Evolutionary conservation across 2,797 vertebrate genomes (phyloP).

Genomic region (Danionella dracula): DNA sequence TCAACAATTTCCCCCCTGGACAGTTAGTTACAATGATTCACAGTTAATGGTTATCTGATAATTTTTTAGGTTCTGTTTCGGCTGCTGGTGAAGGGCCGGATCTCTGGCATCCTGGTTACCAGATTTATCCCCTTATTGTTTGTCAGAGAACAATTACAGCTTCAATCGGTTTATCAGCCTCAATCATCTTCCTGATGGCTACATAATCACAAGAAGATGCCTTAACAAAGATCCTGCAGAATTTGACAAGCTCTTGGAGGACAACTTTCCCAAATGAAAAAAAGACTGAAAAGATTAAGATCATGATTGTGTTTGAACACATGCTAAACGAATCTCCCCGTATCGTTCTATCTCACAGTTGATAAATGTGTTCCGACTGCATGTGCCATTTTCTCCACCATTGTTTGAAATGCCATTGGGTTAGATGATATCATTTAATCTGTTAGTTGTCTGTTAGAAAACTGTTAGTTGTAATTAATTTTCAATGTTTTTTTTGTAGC

Average conservation of each 20-base stretch:
- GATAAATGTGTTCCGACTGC: neutral
- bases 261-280: conserved; percentile 13
- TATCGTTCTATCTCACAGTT: conserved; percentile 47
- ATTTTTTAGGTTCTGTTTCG: no score
- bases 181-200: conserved; percentile 73
- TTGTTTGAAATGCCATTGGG: conserved; percentile 1
- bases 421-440: conserved; percentile 6
- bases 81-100: no score
- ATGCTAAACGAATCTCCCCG: conserved; percentile 60
- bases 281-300: conserved; percentile 30
- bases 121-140: no score
- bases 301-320: conserved; percentile 48
- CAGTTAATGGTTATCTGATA: no score
- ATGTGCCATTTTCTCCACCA: neutral
- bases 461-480: neutral
- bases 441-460: neutral
- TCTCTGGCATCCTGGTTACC: no score
- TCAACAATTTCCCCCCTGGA: no score
- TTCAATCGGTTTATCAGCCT: conserved; percentile 70
- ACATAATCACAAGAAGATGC: conserved; percentile 73
- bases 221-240: conserved; percentile 60
- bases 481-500: neutral
- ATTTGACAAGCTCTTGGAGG: conserved; percentile 38
- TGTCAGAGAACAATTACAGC: conserved; percentile 65
- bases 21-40: no score